These are phyloP conservation scores for Hippocampus kuda DNA, from an alignment of 2,797 vertebrate species.

Conservation along the genomic window DNA sequence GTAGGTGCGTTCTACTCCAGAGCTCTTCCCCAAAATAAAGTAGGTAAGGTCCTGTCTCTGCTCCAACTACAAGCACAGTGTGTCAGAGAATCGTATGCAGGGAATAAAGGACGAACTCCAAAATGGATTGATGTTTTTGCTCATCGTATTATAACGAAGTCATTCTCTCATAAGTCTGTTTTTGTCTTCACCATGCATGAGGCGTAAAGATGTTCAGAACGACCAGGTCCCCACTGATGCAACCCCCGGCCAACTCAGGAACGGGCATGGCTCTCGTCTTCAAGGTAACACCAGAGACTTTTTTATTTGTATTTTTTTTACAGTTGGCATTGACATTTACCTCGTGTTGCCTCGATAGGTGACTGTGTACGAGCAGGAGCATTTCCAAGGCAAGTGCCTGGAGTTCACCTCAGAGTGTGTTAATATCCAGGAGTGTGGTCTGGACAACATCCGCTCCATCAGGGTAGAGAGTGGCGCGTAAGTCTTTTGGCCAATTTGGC, in stretches of 20 bases:
- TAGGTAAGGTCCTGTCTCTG: slow-evolving; percentile 64
- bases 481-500: slow-evolving; percentile 36
- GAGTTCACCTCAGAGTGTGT: slow-evolving; percentile 74
- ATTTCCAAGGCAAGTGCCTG: slow-evolving; percentile 74
- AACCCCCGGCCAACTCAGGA: slow-evolving; percentile 67
- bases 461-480: slow-evolving; percentile 75
- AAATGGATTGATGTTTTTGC: background rate
- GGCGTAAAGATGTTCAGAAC: slow-evolving; percentile 71
- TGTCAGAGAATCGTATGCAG: background rate
- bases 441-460: slow-evolving; percentile 76
- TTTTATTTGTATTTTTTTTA: background rate
- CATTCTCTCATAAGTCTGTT: background rate
- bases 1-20: slow-evolving; percentile 53
- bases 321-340: background rate
- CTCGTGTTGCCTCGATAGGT: slow-evolving; percentile 43
- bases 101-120: background rate
- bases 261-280: slow-evolving; percentile 76
- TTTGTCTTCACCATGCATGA: slow-evolving; percentile 12
- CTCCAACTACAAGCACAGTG: slow-evolving; percentile 19
- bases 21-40: slow-evolving; percentile 55
- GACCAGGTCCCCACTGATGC: slow-evolving; percentile 67
- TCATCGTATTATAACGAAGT: background rate
- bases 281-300: slow-evolving; percentile 56
- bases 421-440: slow-evolving; percentile 73
- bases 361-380: slow-evolving; percentile 77